A percentile compares a stretch with the other conserved stretches of the same genome.
These are phyloP conservation scores for Lysiphlebus fabarum DNA, from an alignment of 1,140 invertebrate genomes.

Conservation along the genomic window DNA sequence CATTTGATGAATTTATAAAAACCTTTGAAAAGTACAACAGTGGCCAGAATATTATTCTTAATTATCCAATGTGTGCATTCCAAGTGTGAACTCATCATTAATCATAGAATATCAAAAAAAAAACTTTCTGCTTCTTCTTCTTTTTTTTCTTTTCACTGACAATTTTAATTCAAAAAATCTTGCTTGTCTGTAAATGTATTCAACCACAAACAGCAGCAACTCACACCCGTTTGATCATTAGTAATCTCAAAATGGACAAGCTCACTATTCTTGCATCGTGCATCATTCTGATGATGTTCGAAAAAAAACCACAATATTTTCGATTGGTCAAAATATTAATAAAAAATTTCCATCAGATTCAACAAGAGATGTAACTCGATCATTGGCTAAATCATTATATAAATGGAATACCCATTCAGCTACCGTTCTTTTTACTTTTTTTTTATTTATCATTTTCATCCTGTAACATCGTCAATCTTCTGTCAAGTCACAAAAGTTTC, in stretches of 20 bases:
- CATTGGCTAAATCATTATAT: no score
- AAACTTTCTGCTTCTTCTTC: conserved; percentile 27
- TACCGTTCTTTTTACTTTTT: no score
- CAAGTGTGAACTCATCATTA: conserved; percentile 58
- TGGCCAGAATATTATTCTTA: conserved; percentile 53
- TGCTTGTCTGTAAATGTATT: conserved; percentile 43
- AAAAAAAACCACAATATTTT: no score
- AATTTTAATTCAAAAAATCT: conserved; percentile 55
- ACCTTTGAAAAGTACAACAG: conserved; percentile 23
- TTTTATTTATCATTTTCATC: no score
- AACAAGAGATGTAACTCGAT: no score
- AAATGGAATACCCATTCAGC: no score
- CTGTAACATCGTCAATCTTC: no score
- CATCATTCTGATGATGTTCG: conserved; percentile 52
- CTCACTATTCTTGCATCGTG: conserved; percentile 42
- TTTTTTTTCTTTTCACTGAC: conserved; percentile 33
- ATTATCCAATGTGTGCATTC: conserved; percentile 57
- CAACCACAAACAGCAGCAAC: conserved; percentile 19
- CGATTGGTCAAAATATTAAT: no score
- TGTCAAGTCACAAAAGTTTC: no score
- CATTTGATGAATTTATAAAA: no score
- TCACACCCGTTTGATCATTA: conserved; percentile 50
- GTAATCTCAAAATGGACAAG: conserved; percentile 54
- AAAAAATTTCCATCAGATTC: no score
- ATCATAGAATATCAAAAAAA: conserved; percentile 49